A percentile compares a stretch with the other conserved stretches of the same genome.
Evolutionary conservation across 1,140 invertebrate species (phyloP).

Genomic region (Ephestia elutella): DNA sequence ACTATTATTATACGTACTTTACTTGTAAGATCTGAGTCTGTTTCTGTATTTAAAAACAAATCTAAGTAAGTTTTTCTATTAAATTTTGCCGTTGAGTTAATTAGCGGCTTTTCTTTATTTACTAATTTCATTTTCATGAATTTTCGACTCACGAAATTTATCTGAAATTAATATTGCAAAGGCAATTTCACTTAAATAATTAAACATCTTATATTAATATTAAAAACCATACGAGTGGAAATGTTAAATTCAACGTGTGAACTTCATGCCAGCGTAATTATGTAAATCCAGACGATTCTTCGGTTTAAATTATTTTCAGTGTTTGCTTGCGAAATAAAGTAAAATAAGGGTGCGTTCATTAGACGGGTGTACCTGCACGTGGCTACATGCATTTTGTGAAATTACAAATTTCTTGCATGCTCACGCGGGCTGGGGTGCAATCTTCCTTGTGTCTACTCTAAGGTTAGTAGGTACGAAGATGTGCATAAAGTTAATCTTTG

Average conservation of each 20-base stretch:
- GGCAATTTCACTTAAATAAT: slow-evolving; percentile 1
- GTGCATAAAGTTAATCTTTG: no score
- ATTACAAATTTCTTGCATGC: slow-evolving; percentile 31
- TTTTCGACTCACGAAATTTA: not conserved
- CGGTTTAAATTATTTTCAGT: slow-evolving; percentile 59
- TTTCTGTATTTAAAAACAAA: not conserved
- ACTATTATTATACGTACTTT: not conserved
- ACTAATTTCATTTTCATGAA: not conserved
- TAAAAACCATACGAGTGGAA: slow-evolving; percentile 1
- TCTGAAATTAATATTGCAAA: not conserved
- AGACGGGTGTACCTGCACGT: slow-evolving; percentile 34
- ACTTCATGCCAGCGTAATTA: slow-evolving; percentile 48
- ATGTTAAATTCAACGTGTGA: slow-evolving; percentile 3
- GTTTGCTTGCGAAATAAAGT: slow-evolving; percentile 56
- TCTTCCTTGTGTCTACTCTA: not conserved
- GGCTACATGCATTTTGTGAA: slow-evolving; percentile 34
- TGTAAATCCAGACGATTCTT: slow-evolving; percentile 58
- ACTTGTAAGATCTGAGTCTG: not conserved
- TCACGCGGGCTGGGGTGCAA: slow-evolving; percentile 7
- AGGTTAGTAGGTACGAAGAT: not conserved
- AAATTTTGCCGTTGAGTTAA: not conserved
- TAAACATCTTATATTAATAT: not conserved
- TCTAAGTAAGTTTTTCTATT: not conserved
- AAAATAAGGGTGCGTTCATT: slow-evolving; percentile 48
- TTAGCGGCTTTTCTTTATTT: not conserved